Conservation (phyloP, 2,797 vertebrate genomes). For the Pangasius djambal region DNA sequence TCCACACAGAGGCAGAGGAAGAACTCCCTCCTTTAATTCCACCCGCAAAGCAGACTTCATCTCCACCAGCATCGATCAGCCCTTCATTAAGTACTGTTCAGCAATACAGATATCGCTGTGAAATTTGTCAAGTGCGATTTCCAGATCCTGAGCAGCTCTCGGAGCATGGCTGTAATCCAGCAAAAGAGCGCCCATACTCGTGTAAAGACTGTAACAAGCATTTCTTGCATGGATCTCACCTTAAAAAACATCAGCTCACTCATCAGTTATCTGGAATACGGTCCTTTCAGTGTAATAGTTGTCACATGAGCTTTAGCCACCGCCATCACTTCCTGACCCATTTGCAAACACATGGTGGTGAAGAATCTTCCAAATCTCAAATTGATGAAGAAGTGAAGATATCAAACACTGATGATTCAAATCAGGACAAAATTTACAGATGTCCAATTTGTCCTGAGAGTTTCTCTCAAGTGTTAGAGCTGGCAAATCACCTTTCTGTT, state of each 20-base stretch:
- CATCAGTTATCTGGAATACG: constrained; percentile 62
- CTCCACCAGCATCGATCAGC: constrained; percentile 18
- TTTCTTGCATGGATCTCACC: constrained; percentile 76
- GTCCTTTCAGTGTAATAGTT: constrained; percentile 72
- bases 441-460: constrained; percentile 74
- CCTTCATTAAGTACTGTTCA: constrained; percentile 29
- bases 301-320: constrained; percentile 69
- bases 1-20: constrained; percentile 63
- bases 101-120: constrained; percentile 73
- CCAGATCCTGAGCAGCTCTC: constrained; percentile 74
- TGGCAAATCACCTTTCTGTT: constrained; percentile 70
- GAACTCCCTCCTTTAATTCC: constrained; percentile 53
- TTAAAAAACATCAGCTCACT: constrained; percentile 74
- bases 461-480: constrained; percentile 66
- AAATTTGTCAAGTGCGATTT: constrained; percentile 72
- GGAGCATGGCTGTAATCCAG: constrained; percentile 74
- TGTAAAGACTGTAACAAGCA: constrained; percentile 75
- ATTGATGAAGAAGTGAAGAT: not conserved
- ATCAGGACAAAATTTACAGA: constrained; percentile 59
- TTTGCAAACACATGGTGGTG: constrained; percentile 66
- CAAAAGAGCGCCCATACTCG: constrained; percentile 70
- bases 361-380: constrained; percentile 41
- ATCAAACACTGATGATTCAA: constrained; percentile 16
- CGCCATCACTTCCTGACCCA: constrained; percentile 69
- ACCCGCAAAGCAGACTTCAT: constrained; percentile 37